Evolutionary conservation across 2,113 vertebrate species (phyloP), one percentile per base, ranked within the genome.

Genomic region (Dipodomys merriami): DNA sequence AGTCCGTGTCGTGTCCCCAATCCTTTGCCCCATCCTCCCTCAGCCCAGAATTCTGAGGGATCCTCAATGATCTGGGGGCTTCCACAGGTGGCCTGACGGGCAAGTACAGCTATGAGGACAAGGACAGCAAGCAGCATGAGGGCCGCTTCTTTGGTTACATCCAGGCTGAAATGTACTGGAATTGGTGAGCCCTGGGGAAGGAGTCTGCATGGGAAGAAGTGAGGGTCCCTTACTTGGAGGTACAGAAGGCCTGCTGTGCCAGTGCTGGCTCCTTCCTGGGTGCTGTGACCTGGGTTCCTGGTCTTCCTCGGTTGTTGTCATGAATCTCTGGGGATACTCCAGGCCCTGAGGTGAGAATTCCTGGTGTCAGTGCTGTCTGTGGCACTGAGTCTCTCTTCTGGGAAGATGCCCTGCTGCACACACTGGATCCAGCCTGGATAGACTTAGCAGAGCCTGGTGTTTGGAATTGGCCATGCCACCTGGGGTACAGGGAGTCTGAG

Each of bases 81-180:
- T 82, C 80, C 86, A 1, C 97, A 99, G 99, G 99, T 73, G 99
- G 99, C 20, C 98, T 99, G 69, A 99, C 99, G 0, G 99, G 99
- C 86, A 99, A 99, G 91, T 99, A 99, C 96, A 98, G 98, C n/a
- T 99, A 98, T 0, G 96, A 99, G 74, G 99, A 99, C 82, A 98
- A 99, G 96, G 98, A 99, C 0, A 68, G 53, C 0, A 39, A 90
- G 30, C 97, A 99, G 89, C 98, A 98, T 13, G 25, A 85, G 0
- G 98, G 98, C 67, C 98, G 99, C 6, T 99, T 99, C 96, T 99
- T 99, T 96, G 98, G 99, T 2, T 98, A 98, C 83, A 98, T 10
- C 67, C 99, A 98, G 99, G 98, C 99, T n/a, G 96, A 96, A 85
- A 64, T 83, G 1, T 99, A 99, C 97, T 98, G 98, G 83, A 98